These are phyloP conservation scores for Drosophila takahashii DNA, from an alignment of 1,140 invertebrate species.

Conservation along the genomic window DNA sequence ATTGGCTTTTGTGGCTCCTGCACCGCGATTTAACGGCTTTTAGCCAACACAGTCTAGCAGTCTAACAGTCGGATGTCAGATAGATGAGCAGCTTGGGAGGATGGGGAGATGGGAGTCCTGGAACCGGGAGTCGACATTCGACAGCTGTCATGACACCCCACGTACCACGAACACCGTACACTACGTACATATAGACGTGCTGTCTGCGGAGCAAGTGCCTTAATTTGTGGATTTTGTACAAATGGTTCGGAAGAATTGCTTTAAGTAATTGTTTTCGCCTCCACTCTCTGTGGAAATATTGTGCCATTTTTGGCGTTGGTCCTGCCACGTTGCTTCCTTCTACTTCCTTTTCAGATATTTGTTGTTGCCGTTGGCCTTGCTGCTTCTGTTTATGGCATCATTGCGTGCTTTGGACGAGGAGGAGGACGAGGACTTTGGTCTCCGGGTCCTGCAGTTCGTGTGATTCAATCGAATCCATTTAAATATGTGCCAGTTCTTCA, in stretches of 20 bases:
- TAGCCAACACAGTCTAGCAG: conserved; percentile 27
- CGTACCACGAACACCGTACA: background rate
- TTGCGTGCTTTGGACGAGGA: conserved; percentile 10
- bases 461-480: conserved; percentile 15
- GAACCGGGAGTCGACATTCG: conserved; percentile 45
- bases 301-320: conserved; percentile 37
- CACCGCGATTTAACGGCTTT: conserved; percentile 60
- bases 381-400: conserved; percentile 18
- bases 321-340: conserved; percentile 3
- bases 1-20: conserved; percentile 66
- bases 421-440: background rate
- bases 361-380: conserved; percentile 9
- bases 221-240: conserved; percentile 80
- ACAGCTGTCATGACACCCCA: conserved; percentile 51
- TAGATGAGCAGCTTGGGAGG: conserved; percentile 15
- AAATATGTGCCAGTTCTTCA: conserved; percentile 5
- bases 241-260: conserved; percentile 82
- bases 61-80: conserved; percentile 38
- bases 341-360: conserved; percentile 1
- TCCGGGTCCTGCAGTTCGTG: background rate
- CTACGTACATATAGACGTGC: conserved; percentile 3
- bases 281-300: conserved; percentile 30
- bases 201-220: conserved; percentile 62
- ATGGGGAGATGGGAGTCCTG: background rate
- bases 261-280: conserved; percentile 78